Conservation (phyloP, 2,797 vertebrate species). For the Petrocephalus sullivani region DNA sequence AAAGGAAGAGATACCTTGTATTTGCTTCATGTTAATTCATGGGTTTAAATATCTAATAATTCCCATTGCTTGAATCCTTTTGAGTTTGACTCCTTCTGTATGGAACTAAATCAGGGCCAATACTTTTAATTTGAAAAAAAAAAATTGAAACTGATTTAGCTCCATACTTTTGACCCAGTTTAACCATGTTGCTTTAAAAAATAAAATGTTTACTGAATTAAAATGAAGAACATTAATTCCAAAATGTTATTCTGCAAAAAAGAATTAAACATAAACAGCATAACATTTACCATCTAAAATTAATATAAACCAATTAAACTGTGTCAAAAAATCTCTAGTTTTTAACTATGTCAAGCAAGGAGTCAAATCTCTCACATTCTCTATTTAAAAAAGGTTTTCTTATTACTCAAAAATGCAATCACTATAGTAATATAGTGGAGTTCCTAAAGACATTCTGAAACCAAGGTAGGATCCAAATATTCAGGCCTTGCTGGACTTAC, state of each 20-base stretch:
- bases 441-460: neutral
- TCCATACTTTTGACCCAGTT: neutral
- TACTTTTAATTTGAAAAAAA: too few relatives aligned
- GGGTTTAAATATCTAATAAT: neutral
- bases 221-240: too few relatives aligned
- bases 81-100: neutral
- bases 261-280: too few relatives aligned
- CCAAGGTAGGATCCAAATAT: neutral
- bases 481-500: constrained; percentile 61
- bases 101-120: too few relatives aligned
- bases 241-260: too few relatives aligned
- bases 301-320: neutral
- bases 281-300: too few relatives aligned
- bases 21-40: neutral
- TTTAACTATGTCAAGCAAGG: neutral
- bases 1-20: neutral
- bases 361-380: neutral
- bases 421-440: neutral
- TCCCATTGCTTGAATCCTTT: neutral
- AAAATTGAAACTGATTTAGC: too few relatives aligned
- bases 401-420: neutral
- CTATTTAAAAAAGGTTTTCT: neutral
- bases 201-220: neutral
- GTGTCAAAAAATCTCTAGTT: neutral
- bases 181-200: neutral